These are phyloP conservation scores for Limenitis camilla DNA, from an alignment of 2,888 invertebrate species.

Conservation along the genomic window DNA sequence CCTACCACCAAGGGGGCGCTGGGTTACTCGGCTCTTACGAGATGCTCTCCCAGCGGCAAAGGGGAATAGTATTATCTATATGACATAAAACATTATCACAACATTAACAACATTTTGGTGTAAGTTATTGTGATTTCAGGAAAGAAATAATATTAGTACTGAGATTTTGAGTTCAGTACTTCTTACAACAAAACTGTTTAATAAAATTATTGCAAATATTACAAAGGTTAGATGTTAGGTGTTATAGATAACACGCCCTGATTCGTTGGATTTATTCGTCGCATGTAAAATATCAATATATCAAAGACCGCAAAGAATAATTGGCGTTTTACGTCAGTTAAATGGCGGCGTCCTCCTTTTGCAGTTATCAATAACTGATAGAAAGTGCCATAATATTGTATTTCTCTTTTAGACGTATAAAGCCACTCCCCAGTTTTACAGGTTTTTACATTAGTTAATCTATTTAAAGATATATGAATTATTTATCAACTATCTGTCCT, in stretches of 20 bases:
- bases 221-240: background rate
- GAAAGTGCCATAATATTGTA: background rate
- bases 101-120: background rate
- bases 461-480: too few relatives aligned
- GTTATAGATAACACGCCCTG: slow-evolving; percentile 1
- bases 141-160: too few relatives aligned
- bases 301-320: background rate
- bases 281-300: slow-evolving; percentile 4
- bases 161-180: background rate
- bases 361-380: background rate
- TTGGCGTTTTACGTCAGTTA: slow-evolving; percentile 5
- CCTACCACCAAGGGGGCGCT: too few relatives aligned
- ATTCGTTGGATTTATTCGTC: background rate
- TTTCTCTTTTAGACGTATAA: too few relatives aligned
- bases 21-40: too few relatives aligned
- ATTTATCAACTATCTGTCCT: too few relatives aligned
- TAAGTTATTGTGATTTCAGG: too few relatives aligned
- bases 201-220: slow-evolving; percentile 1
- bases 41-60: too few relatives aligned
- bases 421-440: too few relatives aligned
- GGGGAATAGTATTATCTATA: too few relatives aligned
- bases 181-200: background rate
- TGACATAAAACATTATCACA: too few relatives aligned
- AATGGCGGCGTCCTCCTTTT: slow-evolving; percentile 2
- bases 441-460: too few relatives aligned